Percentiles rank a stretch among this genome's conserved stretches.
phyloP scores from a whole-genome alignment of 2,888 invertebrate species.

The Agonopterix alstromeriana region DNA sequence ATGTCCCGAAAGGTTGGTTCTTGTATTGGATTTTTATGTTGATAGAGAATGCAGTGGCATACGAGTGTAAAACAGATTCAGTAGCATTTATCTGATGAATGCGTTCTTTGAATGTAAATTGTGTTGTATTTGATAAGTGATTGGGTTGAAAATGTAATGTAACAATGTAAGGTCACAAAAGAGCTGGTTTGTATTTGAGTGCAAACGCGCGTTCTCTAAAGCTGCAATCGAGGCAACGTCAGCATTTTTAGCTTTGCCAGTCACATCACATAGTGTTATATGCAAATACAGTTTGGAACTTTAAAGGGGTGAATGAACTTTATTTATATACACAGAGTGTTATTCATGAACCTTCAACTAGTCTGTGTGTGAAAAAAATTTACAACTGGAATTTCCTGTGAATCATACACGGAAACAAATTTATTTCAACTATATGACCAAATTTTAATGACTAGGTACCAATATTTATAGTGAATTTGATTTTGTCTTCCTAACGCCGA shows the following conservation, averaged over 20 bases:
- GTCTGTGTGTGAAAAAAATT: too few species aligned
- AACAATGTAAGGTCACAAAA: background rate
- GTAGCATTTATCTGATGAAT: background rate
- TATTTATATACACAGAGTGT: too few species aligned
- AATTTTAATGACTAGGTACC: too few species aligned
- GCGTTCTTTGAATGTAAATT: background rate
- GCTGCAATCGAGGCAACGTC: background rate
- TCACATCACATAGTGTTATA: too few species aligned
- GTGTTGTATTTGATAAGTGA: background rate
- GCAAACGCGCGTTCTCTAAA: background rate
- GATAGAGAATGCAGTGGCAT: background rate
- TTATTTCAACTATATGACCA: too few species aligned
- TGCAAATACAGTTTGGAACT: too few species aligned
- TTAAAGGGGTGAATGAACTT: too few species aligned
- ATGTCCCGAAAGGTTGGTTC: constrained; percentile 8
- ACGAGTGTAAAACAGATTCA: constrained; percentile 1
- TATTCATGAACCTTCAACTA: too few species aligned
- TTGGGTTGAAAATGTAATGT: background rate
- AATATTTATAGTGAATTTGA: too few species aligned
- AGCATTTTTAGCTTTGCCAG: background rate
- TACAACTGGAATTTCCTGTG: too few species aligned
- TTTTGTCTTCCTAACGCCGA: too few species aligned
- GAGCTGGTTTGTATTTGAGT: background rate
- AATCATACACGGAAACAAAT: too few species aligned
- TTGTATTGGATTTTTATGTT: constrained; percentile 8